Evolutionary conservation across 2,113 vertebrate species (phyloP), one percentile per base, ranked within the genome.

Genomic region (Chloropsis cyanopogon): DNA sequence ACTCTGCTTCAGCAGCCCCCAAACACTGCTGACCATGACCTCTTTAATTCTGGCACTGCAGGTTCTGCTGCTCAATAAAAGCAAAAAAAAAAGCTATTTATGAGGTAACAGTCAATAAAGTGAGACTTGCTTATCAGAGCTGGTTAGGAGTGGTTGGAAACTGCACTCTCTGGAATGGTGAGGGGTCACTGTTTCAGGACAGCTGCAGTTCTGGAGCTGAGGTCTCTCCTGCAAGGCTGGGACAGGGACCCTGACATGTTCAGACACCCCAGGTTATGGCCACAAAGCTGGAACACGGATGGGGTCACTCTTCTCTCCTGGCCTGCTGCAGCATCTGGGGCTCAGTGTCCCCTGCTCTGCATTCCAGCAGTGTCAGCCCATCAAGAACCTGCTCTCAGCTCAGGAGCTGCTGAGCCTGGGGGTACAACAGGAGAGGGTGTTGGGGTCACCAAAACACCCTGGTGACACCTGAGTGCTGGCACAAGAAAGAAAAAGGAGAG

Each of bases 41-140:
- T 2, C 57, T 59, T 93, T 25, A 7, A 24, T 72, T 71, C 88
- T 90, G 70, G 73, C 70, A 4, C 22, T 76, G 66, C 92, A 85
- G 65, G 85, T 73, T 88, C 88, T 88, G 85, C 92, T 90, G 61
- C 85, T 82, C 90, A 28, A 44, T 91, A 87, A 93, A 90, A 69
- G 44, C 10, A 1, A 56, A 31, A 47, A 11, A 28, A 41, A 73
- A 26, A 24, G 19, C 41, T 54, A 29, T 76, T 85, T 61, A 72
- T 69, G 75, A 88, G 68, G 49, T 54, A 42, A 18, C 7, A 2
- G 65, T 61, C 82, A 65, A 64, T 49, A 57, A 79, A 2, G n/a
- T 12, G 63, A 24, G 52, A 77, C 50, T 24, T 3, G 5, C 44
- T 87, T 39, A 33, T 44, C 11, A 1, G 50, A 61, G 76, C 83